Percentiles rank a stretch among this genome's conserved stretches.
phyloP scores from a whole-genome alignment of 2,888 invertebrate genomes.

The Nephrotoma guestfalica region DNA sequence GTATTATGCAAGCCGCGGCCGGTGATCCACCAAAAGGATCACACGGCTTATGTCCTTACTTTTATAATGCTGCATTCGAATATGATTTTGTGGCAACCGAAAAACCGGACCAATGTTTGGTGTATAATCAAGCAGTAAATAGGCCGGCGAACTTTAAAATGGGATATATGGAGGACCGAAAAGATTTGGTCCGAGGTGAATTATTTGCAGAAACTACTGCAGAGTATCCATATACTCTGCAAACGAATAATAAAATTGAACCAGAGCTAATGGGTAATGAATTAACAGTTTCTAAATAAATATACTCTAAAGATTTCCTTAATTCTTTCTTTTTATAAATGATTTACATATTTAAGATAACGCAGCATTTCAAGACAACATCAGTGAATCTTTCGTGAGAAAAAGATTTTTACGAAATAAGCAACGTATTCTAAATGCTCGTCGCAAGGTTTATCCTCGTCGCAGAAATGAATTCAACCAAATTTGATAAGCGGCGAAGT shows the following conservation, averaged over 20 bases:
- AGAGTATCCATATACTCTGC: slow-evolving; percentile 15
- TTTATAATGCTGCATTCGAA: slow-evolving; percentile 17
- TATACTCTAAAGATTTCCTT: not conserved
- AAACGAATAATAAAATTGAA: slow-evolving; percentile 4
- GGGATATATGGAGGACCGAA: slow-evolving; percentile 18
- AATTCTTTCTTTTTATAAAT: not conserved
- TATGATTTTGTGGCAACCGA: slow-evolving; percentile 16
- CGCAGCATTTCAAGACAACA: not conserved
- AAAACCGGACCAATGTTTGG: slow-evolving; percentile 14
- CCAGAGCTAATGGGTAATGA: not conserved
- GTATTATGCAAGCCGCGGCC: slow-evolving; percentile 15
- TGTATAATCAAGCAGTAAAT: slow-evolving; percentile 3
- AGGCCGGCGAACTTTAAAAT: slow-evolving; percentile 16
- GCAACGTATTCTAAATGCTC: not conserved
- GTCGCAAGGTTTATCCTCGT: not conserved
- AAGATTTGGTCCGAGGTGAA: slow-evolving; percentile 10
- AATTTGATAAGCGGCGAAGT: not conserved
- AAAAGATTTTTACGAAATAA: not conserved
- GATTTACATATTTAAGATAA: not conserved
- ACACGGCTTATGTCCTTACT: slow-evolving; percentile 18
- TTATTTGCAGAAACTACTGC: slow-evolving; percentile 15
- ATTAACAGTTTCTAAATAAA: not conserved
- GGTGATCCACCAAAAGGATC: slow-evolving; percentile 14
- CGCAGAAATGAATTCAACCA: not conserved
- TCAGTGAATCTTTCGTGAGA: not conserved